Base-by-base conservation (phyloP, 2,888 invertebrate genomes). In the Eupithecia subumbrata region DNA sequence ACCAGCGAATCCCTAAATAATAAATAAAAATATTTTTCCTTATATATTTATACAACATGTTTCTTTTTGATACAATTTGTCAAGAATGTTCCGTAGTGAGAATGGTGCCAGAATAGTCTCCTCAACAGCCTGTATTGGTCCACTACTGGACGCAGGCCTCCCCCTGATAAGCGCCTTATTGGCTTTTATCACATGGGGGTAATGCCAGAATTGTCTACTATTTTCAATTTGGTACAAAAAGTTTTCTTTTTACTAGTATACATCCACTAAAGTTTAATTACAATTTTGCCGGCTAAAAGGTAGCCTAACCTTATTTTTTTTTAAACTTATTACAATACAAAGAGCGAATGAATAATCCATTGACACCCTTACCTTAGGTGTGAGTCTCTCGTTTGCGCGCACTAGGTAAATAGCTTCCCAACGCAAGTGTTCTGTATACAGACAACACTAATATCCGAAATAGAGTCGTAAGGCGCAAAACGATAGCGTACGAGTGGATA, bases 371-470 rank as follows among this genome's bases (percentile, higher is more conserved):
- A 8, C n/a, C 12, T 0, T 67, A 11, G n/a, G 22, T 5, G 8
- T 16, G 12, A 34, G 40, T 67, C 5, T n/a, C 37, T 40, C 37
- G 67, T 67, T 67, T 67, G 67, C 40, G 40, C 34, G n/a, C 40
- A 12, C 67, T 67, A 40, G 40, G 67, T 77, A 80, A 80, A 77
- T 71, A 80, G 72, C 70, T 74, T 72, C 70, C 76, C 43, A 34
- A 64, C 16, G 9, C 56, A 66, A 78, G 76, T 77, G 79, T 77
- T 69, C 77, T 69, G 67, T 70, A 80, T 76, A 79, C 71, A 75
- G 56, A 72, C 60, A 60, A 60, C 45, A 79, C 72, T 73, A 72
- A 75, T 76, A 76, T 68, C 63, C 67, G 48, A 74, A 70, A 75
- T 73, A 72, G 71, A 74, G 60, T 71, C 37, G 72, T 63, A 64